phyloP scores from a whole-genome alignment of 2,113 vertebrate genomes.

The Furnarius figulus region DNA sequence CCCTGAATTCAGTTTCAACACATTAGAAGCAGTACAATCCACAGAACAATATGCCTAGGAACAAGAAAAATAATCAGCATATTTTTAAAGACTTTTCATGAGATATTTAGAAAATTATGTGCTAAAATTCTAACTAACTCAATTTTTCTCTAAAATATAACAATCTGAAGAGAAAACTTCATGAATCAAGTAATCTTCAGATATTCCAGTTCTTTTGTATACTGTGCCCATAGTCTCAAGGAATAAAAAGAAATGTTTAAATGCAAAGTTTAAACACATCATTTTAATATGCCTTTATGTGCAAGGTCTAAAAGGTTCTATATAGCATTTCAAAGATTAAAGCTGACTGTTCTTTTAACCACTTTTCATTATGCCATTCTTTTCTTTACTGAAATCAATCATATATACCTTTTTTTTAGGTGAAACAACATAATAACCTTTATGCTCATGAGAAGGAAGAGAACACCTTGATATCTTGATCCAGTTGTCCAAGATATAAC shows the following conservation, averaged over 20 bases:
- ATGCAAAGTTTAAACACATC: neutral
- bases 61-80: neutral
- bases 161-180: neutral
- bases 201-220: neutral
- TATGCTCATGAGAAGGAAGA: neutral
- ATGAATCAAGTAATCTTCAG: neutral
- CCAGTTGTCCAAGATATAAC: fast-evolving
- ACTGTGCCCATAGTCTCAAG: neutral
- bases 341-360: neutral
- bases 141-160: neutral
- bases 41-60: neutral
- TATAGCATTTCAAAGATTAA: neutral
- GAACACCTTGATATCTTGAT: neutral
- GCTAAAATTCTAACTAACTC: neutral
- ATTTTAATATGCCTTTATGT: neutral
- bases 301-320: fast-evolving
- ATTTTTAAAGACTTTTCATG: neutral
- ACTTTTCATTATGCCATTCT: neutral
- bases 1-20: neutral
- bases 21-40: neutral
- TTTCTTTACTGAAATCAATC: neutral
- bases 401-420: neutral
- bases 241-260: neutral
- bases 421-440: neutral
- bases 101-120: neutral